Evolutionary conservation across 2,888 invertebrate species (phyloP).

Genomic region (Artemia sinica): DNA sequence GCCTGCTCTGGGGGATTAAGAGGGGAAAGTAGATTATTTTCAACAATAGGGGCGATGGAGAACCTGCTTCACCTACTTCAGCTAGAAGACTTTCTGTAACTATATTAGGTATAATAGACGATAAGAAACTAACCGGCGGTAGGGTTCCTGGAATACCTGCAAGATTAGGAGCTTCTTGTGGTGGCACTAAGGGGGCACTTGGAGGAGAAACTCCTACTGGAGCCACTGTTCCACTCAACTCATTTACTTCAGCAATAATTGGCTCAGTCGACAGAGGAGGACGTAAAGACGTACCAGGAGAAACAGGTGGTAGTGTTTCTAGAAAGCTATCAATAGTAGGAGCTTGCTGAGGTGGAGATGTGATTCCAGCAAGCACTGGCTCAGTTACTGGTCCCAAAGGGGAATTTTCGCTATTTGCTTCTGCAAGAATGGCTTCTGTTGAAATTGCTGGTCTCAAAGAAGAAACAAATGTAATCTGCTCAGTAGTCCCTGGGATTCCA

Average conservation of each 20-base stretch:
- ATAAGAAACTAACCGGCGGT: not conserved
- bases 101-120: not conserved
- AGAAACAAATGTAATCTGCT: not conserved
- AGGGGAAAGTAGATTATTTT: not conserved
- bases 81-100: not conserved
- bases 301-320: not conserved
- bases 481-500: not conserved
- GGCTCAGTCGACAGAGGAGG: not conserved
- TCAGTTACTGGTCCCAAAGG: not conserved
- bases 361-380: not conserved
- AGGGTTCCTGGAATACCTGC: not conserved
- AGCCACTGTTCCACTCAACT: not conserved
- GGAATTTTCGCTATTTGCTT: not conserved
- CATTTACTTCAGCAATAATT: not conserved
- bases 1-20: not conserved
- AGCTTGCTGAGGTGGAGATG: too few species aligned
- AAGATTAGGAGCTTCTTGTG: not conserved
- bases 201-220: not conserved
- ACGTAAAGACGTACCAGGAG: not conserved
- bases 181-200: not conserved
- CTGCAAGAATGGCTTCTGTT: not conserved
- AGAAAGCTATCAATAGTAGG: not conserved
- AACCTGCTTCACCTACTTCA: not conserved
- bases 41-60: not conserved
- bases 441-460: not conserved